Base-by-base conservation (phyloP, 1,140 invertebrate species). In the Scaptomyza pallida region DNA sequence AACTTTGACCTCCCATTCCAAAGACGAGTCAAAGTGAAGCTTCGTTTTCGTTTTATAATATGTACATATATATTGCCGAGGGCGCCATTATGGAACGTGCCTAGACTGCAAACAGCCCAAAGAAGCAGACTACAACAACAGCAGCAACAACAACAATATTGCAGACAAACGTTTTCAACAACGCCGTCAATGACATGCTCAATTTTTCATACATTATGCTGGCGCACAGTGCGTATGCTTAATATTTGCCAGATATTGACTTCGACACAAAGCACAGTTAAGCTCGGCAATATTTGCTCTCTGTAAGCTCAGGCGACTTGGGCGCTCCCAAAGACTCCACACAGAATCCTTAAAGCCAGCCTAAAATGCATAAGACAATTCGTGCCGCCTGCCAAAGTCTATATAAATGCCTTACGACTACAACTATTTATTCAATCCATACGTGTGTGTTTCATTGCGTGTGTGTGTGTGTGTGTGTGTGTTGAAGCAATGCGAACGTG, bases 181-280 rank as follows among this genome's bases (percentile, higher is more conserved):
- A 19, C 56, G 75, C 50, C 80, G 81, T 85, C 81, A 85, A 85
- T 86, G 80, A 86, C 77, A 85, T 80, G 72, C 72, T 85, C 68
- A 80, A 85, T 86, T 86, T 85, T 80, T 85, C 73, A 80, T 86
- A 78, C 81, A 85, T 85, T 85, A 81, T 86, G 77, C 73, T 64
- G 69, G 47, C 47, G 37, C 64, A 81, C 81, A 50, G 65, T 88
- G 81, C 81, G 81, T 86, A 88, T 86, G 81, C 81, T 86, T 88
- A 79, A 86, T 86, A 88, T 85, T 85, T 85, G 73, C 81, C 48
- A 57, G 62, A 75, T 75, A 81, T 88, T 70, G 78, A 51, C 67
- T 75, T 40, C 48, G 35, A 30, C 64, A 71, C 81, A 81, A 63
- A 77, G 75, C 81, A 76, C 76, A 86, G 86, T 78, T 86, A 86